A percentile compares a stretch with the other conserved stretches of the same genome.
Conservation (phyloP, 1,140 invertebrate species). For the Micrasema minimum region DNA sequence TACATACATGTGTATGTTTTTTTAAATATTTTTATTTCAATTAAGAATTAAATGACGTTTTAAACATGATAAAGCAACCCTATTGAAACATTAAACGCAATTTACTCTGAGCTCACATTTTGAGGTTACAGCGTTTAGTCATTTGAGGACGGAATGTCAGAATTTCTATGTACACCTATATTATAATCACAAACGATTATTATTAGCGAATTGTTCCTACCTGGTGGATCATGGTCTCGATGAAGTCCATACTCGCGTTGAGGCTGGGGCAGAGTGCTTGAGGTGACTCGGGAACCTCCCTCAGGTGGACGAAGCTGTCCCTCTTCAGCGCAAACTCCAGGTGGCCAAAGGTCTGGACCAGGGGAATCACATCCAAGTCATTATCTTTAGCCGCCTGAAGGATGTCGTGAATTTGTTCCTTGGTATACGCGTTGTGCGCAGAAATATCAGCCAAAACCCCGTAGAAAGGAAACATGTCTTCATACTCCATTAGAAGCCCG, state of each 20-base stretch:
- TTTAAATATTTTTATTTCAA: too few relatives aligned
- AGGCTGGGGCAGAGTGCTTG: conserved; percentile 84
- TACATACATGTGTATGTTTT: too few relatives aligned
- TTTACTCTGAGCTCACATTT: too few relatives aligned
- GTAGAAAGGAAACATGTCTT: conserved; percentile 93
- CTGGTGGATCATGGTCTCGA: conserved; percentile 85
- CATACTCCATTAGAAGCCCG: conserved; percentile 89
- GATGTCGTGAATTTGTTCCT: conserved; percentile 73
- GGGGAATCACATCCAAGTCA: conserved; percentile 81
- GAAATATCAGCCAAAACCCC: conserved; percentile 72
- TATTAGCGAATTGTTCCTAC: conserved; percentile 67
- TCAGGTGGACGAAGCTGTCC: conserved; percentile 74
- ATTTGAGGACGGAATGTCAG: too few relatives aligned
- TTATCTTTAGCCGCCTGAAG: conserved; percentile 72
- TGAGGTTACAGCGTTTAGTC: too few relatives aligned
- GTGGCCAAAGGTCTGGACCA: conserved; percentile 95
- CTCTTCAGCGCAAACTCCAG: conserved; percentile 89
- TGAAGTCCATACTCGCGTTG: conserved; percentile 75
- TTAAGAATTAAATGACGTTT: too few relatives aligned
- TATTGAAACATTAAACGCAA: too few relatives aligned
- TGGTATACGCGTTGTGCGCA: conserved; percentile 80
- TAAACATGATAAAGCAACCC: too few relatives aligned
- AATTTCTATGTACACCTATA: too few relatives aligned
- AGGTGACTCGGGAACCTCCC: conserved; percentile 83
- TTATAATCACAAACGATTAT: too few relatives aligned